Evolutionary conservation across 2,797 vertebrate genomes (phyloP).

Genomic region (Coccyzus lansbergi): DNA sequence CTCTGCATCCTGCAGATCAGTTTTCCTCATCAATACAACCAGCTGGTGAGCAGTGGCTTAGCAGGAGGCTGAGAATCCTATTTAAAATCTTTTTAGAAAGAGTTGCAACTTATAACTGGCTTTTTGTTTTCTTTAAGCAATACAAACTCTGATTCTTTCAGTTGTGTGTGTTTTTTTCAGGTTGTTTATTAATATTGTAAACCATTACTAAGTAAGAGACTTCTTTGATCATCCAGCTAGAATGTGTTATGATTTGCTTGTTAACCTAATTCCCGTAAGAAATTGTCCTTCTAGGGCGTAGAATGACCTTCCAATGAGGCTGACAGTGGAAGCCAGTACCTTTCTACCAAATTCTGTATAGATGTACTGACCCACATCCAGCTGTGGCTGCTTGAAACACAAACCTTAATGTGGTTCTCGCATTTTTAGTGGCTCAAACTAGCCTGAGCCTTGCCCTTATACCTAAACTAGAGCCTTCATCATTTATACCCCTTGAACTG

Average conservation of each 20-base stretch:
- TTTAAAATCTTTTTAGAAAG: conserved; percentile 30
- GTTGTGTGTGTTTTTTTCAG: conserved; percentile 4
- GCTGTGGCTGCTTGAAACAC: background rate
- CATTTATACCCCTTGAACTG: background rate
- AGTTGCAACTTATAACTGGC: conserved; percentile 38
- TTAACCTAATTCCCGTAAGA: background rate
- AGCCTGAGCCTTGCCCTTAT: background rate
- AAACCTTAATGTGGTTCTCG: background rate
- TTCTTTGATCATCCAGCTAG: background rate
- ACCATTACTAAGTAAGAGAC: background rate
- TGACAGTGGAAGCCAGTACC: background rate
- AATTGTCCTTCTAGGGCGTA: background rate
- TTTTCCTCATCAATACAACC: background rate
- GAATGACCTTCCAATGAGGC: background rate
- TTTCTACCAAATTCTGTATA: background rate
- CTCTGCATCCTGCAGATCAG: background rate
- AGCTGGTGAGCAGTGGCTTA: conserved; percentile 39
- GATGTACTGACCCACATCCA: background rate
- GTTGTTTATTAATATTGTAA: conserved; percentile 9
- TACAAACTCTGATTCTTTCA: conserved; percentile 27
- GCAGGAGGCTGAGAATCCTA: conserved; percentile 25
- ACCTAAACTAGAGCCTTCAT: no score
- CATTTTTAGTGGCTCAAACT: background rate
- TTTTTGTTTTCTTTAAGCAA: conserved; percentile 65
- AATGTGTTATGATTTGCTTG: background rate